Percentiles rank a stretch among this genome's conserved stretches.
These are phyloP conservation scores for Noctua janthe DNA, from an alignment of 2,888 invertebrate genomes.

Conservation along the genomic window DNA sequence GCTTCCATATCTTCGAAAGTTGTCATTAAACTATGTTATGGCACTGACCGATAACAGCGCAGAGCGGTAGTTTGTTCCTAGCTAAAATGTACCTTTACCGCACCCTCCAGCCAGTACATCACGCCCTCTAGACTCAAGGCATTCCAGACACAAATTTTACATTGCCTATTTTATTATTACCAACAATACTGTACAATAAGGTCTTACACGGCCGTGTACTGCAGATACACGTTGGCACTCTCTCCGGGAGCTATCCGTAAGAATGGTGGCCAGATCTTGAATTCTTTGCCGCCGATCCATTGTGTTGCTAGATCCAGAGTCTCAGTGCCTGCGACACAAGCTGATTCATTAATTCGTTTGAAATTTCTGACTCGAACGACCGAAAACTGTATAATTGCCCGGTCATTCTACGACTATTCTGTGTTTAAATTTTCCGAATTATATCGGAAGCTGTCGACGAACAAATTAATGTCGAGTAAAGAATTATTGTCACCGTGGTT, in stretches of 20 bases:
- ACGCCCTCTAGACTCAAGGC: neutral
- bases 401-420: neutral
- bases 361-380: neutral
- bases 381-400: neutral
- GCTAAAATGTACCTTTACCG: neutral
- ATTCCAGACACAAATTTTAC: neutral
- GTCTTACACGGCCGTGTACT: conserved; percentile 77
- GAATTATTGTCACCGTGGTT: neutral
- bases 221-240: conserved; percentile 74
- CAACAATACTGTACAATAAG: neutral
- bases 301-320: conserved; percentile 69
- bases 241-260: conserved; percentile 70
- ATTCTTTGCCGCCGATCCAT: conserved; percentile 73
- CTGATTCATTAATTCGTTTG: neutral
- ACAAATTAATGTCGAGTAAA: neutral
- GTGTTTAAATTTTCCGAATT: neutral
- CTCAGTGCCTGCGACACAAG: conserved; percentile 64
- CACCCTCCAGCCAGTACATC: neutral
- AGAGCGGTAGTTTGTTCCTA: neutral
- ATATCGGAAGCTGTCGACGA: neutral
- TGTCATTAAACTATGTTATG: neutral
- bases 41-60: neutral
- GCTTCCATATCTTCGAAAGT: neutral
- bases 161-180: neutral
- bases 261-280: conserved; percentile 73